phyloP scores from a whole-genome alignment of 2,113 vertebrate genomes.

The Mionectes macconnelli region DNA sequence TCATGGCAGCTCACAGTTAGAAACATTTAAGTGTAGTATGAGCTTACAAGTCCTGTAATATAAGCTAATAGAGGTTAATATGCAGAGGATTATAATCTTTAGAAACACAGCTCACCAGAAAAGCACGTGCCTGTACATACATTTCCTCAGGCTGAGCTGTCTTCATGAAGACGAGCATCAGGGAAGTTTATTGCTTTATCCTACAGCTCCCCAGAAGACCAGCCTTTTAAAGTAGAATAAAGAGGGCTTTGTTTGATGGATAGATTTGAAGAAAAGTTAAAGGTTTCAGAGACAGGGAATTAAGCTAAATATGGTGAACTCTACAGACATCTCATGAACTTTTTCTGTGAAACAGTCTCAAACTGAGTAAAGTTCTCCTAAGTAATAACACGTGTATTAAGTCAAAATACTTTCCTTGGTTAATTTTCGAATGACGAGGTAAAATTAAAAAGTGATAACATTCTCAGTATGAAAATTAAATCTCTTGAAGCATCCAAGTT shows the following conservation, averaged over 20 bases:
- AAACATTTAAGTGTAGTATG: not conserved
- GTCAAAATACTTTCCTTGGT: not conserved
- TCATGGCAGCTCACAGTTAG: not conserved
- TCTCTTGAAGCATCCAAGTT: not conserved
- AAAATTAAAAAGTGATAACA: not conserved
- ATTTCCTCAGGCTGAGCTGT: not conserved
- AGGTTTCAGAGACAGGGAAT: not conserved
- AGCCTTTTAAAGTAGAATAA: not conserved
- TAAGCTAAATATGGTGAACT: not conserved
- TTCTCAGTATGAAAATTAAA: not conserved
- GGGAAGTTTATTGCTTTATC: not conserved
- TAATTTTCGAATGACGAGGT: conserved; percentile 2
- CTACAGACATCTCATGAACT: not conserved
- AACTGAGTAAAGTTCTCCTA: not conserved
- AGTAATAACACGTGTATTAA: not conserved
- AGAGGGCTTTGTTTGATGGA: not conserved
- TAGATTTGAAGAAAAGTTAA: not conserved
- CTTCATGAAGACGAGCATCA: not conserved
- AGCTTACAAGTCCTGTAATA: not conserved
- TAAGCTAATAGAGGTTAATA: not conserved
- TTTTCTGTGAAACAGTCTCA: not conserved
- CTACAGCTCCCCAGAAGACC: not conserved
- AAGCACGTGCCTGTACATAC: not conserved
- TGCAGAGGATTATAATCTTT: not conserved
- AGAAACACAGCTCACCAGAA: not conserved